Evolutionary conservation across 2,113 vertebrate genomes (phyloP).

Genomic region (human): GRCh38 chr13:64442001-64442500

Average conservation of each 20-base stretch:
- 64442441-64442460: constrained; percentile 42
- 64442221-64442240: constrained; percentile 81
- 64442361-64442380: constrained; percentile 11
- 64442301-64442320: constrained; percentile 71
- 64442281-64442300: constrained; percentile 61
- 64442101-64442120: constrained; percentile 63
- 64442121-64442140: constrained; percentile 67
- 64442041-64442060: constrained; percentile 47
- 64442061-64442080: constrained; percentile 52
- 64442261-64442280: constrained; percentile 49
- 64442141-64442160: constrained; percentile 71
- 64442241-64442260: constrained; percentile 70
- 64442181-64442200: constrained; percentile 73
- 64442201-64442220: constrained; percentile 74
- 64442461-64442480: background rate
- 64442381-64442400: constrained; percentile 42
- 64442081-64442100: constrained; percentile 55
- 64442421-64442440: constrained; percentile 49
- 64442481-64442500: constrained; percentile 21
- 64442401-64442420: constrained; percentile 21
- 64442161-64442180: constrained; percentile 69
- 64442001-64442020: background rate
- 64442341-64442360: constrained; percentile 51
- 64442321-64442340: constrained; percentile 69
- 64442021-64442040: constrained; percentile 20